Evolutionary conservation across 2,888 invertebrate genomes (phyloP), one percentile per base, ranked within the genome.

Genomic region (Amphipoea oculea): DNA sequence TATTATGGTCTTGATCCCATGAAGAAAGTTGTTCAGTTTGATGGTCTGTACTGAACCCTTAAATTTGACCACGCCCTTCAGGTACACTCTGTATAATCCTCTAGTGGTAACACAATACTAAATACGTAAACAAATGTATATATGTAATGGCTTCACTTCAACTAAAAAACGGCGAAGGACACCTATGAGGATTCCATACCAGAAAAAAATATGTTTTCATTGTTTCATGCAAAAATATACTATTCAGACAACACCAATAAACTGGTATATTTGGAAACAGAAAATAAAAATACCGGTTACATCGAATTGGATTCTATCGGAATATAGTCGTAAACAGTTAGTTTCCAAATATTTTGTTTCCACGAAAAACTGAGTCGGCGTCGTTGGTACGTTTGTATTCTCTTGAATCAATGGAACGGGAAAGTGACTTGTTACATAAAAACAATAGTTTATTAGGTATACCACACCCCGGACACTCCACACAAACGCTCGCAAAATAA

Each of bases 251-350:
- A 54, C 4, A 40, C 3, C 12, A 63, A 77, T 78, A 81, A 83
- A 83, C 48, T 23, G n/a, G 7, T n/a, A 14, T 60, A 78, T 45
- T 60, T 71, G 69, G 20, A 45, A 66, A 42, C 69, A 63, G 36
- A 70, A 66, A 69, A 70, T 69, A 83, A 83, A 78, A 78, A n/a
- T 23, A 40, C 2, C 17, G 14, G 60, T 66, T 51, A 71, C 60
- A 29, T 66, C 23, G 70, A 51, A 81, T 83, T 81, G 84, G 79
- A 54, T 78, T 11, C 51, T 45, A 40, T 83, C 20, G 40, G 12
- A 20, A 23, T 40, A 23, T 20, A 45, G 45, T 62, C 45, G 60
- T 81, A 70, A 81, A 66, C 65, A 65, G 68, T 81, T 70, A 68
- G 36, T 69, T 81, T 40, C 11, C 51, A 51, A 83, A 70, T 70